Percentiles rank a stretch among this genome's conserved stretches.
Evolutionary conservation across 2,797 vertebrate genomes (phyloP).

Genomic region (Carcharodon carcharias): DNA sequence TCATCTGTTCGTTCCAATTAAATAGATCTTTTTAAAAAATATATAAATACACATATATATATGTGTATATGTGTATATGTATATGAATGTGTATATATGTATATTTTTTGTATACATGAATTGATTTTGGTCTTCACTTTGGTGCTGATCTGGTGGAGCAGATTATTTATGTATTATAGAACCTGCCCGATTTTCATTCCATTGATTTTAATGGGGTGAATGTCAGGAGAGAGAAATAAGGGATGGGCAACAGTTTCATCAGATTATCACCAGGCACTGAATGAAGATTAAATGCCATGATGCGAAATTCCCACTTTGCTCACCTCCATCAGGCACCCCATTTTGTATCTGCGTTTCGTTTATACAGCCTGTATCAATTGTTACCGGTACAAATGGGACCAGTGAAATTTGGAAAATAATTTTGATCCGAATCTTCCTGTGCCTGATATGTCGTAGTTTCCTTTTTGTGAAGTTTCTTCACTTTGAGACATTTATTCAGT

Average conservation of each 20-base stretch:
- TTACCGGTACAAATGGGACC: neutral
- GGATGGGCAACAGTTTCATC: neutral
- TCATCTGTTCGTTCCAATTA: neutral
- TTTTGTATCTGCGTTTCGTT: neutral
- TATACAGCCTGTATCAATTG: neutral
- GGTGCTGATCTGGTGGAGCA: neutral
- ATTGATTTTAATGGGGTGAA: neutral
- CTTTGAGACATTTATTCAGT: neutral
- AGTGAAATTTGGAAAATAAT: neutral
- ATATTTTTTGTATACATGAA: neutral
- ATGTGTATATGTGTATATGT: too few species aligned
- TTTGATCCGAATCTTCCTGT: neutral
- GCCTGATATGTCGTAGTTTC: neutral
- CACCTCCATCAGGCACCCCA: neutral
- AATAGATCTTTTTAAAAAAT: neutral
- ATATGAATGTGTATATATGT: neutral
- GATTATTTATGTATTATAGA: neutral
- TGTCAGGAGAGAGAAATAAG: too few species aligned
- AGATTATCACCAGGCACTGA: neutral
- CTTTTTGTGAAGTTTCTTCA: too few species aligned
- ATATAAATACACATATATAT: too few species aligned
- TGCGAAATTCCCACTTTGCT: neutral
- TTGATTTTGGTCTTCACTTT: neutral
- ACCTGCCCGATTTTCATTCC: neutral
- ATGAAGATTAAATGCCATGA: neutral